Percentiles rank a stretch among this genome's conserved stretches.
Conservation (phyloP, 1,140 invertebrate genomes). For the Leptopilina clavipes region DNA sequence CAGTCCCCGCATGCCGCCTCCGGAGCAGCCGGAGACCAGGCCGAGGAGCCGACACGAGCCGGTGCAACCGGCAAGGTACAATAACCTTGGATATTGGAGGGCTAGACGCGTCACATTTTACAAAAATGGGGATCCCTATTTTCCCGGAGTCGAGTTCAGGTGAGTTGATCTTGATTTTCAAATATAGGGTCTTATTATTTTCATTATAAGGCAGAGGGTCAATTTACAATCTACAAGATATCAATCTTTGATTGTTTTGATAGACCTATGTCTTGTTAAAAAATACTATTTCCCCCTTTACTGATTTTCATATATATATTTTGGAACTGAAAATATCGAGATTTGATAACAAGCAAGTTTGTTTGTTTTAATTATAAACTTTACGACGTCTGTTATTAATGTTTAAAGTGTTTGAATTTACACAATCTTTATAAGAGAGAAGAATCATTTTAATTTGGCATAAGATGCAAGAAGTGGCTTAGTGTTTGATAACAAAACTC, state of each 20-base stretch:
- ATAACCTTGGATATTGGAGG: slow-evolving; percentile 89
- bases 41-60: slow-evolving; percentile 73
- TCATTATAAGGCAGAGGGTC: neutral
- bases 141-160: slow-evolving; percentile 90
- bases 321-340: too few species aligned
- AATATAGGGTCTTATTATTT: neutral
- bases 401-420: too few species aligned
- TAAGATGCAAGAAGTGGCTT: too few species aligned
- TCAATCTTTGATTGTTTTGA: slow-evolving; percentile 6
- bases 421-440: too few species aligned
- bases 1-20: slow-evolving; percentile 76
- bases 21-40: slow-evolving; percentile 73
- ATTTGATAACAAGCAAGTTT: too few species aligned
- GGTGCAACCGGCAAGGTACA: slow-evolving; percentile 78
- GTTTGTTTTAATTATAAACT: too few species aligned
- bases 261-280: neutral
- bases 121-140: slow-evolving; percentile 94
- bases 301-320: too few species aligned
- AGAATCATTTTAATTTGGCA: too few species aligned
- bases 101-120: slow-evolving; percentile 91
- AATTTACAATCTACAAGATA: neutral
- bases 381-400: too few species aligned
- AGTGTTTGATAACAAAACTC: too few species aligned
- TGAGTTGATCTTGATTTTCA: slow-evolving; percentile 44
- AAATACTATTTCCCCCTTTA: neutral